Percentiles rank a stretch among this genome's conserved stretches.
Conservation (phyloP, 2,888 invertebrate genomes). For the Portevinia maculata region DNA sequence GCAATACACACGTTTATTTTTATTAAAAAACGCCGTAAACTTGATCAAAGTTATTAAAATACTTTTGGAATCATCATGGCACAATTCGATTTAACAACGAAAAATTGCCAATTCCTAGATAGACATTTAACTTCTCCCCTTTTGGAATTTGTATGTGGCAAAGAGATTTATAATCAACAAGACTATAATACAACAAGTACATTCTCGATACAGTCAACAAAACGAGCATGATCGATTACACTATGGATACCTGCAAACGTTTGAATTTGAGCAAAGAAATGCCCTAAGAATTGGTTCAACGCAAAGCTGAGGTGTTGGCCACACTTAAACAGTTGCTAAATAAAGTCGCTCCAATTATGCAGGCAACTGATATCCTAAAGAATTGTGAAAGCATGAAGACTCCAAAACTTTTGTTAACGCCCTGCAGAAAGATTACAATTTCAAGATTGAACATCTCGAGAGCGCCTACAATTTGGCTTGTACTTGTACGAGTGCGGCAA, state of each 20-base stretch:
- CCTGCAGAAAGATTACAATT: conserved; percentile 94
- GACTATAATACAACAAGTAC: conserved; percentile 95
- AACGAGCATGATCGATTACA: conserved; percentile 99
- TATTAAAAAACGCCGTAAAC: conserved; percentile 64
- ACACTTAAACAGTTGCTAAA: conserved; percentile 93
- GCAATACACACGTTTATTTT: conserved; percentile 76
- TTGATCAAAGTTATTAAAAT: conserved; percentile 63
- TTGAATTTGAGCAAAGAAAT: conserved; percentile 93
- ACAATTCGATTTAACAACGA: conserved; percentile 91
- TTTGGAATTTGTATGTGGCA: conserved; percentile 97
- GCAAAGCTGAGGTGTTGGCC: conserved; percentile 90
- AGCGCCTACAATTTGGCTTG: conserved; percentile 96
- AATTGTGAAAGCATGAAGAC: conserved; percentile 97
- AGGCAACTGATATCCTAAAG: conserved; percentile 94
- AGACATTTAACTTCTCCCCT: conserved; percentile 98
- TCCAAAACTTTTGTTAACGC: conserved; percentile 95
- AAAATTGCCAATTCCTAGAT: conserved; percentile 97
- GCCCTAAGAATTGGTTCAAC: conserved; percentile 85
- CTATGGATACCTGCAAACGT: conserved; percentile 95
- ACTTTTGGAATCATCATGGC: conserved; percentile 78
- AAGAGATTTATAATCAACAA: conserved; percentile 97
- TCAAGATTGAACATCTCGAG: conserved; percentile 96
- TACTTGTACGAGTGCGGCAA: conserved; percentile 99
- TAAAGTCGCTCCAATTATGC: conserved; percentile 93
- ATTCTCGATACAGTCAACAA: conserved; percentile 97